Evolutionary conservation across 2,113 vertebrate genomes (phyloP), one percentile per base, ranked within the genome.

Genomic region (Hippotragus niger): DNA sequence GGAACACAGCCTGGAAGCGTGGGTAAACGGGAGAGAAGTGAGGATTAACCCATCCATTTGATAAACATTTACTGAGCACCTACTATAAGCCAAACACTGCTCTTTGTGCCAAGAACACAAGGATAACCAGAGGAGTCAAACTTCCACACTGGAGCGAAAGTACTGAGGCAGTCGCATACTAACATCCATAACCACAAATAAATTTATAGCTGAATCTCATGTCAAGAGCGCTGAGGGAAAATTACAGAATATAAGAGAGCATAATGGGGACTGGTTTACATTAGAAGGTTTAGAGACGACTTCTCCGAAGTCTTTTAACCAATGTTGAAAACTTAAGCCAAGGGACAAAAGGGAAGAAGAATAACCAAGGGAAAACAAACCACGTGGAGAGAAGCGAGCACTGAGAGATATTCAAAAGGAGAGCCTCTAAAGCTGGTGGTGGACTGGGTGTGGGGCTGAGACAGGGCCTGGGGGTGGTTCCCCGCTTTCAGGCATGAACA

Each of bases 401-500:
- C 0, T 45, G 55, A 88, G 36, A 96, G 15, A 3, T 13, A 36
- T 6, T 92, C 71, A 23, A 40, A 47, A 60, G 8, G 53, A 94
- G 40, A 9, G 27, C 19, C 16, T 0, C 16, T 15, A 1, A 1
- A 10, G 15, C 36, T 45, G 11, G 40, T 31, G 71, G 43, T 3
- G 16, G n/a, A 29, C 7, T 11, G 78, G 33, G 23, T 25, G 29
- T 7, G 53, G 33, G 21, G 40, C n/a, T 21, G 50, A 43, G 33
- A 78, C 8, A 78, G 25, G 31, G 40, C 12, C 45, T 31, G 4
- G 29, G 21, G 13, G 14, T 5, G n/a, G 86, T 27, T 52, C 14
- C 43, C 76, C 83, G 45, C 23, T 64, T 40, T 33, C 60, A 52
- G 55, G 78, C 8, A 15, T 11, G 5, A 81, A 19, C n/a, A 58